These are phyloP conservation scores for Cosmia trapezina DNA, from an alignment of 2,888 invertebrate genomes.

Conservation along the genomic window DNA sequence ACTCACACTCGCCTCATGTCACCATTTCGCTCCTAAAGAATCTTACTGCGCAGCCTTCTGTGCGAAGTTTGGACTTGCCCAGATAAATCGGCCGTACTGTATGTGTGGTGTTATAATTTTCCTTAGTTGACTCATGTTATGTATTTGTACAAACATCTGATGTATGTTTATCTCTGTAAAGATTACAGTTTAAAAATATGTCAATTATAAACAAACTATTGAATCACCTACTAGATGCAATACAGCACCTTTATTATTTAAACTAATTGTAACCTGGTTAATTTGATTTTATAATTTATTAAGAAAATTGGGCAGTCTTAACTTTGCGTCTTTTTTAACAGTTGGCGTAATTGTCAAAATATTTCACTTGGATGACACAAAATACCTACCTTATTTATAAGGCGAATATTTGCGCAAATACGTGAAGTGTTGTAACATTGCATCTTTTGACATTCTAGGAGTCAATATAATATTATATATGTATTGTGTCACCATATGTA, in stretches of 20 bases:
- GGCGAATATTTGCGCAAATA: no score
- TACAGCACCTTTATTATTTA: not conserved
- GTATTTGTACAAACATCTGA: conserved; percentile 1
- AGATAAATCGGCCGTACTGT: no score
- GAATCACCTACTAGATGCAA: not conserved
- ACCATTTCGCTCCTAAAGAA: no score
- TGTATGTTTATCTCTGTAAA: conserved; percentile 23
- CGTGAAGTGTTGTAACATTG: not conserved
- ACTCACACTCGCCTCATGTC: no score
- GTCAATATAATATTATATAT: no score
- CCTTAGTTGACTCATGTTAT: conserved; percentile 1
- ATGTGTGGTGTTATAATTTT: not conserved
- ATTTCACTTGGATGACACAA: no score
- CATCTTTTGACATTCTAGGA: not conserved
- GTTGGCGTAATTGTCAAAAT: no score
- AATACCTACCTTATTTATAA: no score
- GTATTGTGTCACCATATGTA: no score
- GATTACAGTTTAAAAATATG: conserved; percentile 15
- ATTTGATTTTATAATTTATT: not conserved
- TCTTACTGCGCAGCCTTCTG: no score
- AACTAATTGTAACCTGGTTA: not conserved
- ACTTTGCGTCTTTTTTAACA: not conserved
- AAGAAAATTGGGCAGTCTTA: not conserved
- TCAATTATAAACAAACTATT: conserved; percentile 4
- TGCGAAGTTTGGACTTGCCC: no score